Percentiles rank a stretch among this genome's conserved stretches.
Conservation (phyloP, 64 coral and sea anemone species). For the Stylophora pistillata region DNA sequence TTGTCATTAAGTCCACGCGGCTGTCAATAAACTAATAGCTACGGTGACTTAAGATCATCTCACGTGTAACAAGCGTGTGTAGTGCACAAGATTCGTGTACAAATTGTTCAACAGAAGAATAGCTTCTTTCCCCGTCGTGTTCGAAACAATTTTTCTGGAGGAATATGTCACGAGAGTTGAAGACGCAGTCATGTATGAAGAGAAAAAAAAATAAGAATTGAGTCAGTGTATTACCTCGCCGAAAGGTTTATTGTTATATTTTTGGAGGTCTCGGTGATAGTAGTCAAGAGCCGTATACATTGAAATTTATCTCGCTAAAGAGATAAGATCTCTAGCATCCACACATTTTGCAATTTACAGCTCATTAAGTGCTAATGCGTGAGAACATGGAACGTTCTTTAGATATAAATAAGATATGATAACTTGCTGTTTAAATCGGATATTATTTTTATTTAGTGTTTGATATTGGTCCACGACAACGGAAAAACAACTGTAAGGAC, state of each 20-base stretch:
- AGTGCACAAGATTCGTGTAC: neutral
- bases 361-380: conserved; percentile 15
- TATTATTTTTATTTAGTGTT: neutral
- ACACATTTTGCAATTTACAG: neutral
- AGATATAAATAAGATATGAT: conserved; percentile 24
- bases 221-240: neutral
- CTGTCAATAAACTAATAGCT: neutral
- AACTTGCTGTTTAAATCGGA: neutral
- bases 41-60: neutral
- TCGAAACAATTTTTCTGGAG: neutral
- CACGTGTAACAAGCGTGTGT: neutral
- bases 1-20: neutral
- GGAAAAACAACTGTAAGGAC: neutral
- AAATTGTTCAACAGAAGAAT: neutral
- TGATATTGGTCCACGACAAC: neutral
- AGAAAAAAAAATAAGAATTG: neutral
- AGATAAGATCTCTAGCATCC: conserved; percentile 13
- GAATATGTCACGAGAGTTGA: neutral
- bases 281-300: neutral
- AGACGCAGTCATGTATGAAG: conserved; percentile 17
- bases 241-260: neutral
- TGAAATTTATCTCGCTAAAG: neutral
- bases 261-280: neutral
- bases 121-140: conserved; percentile 1
- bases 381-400: neutral